These are phyloP conservation scores for Eriosoma lanigerum DNA, from an alignment of 1,140 invertebrate genomes.

Conservation along the genomic window DNA sequence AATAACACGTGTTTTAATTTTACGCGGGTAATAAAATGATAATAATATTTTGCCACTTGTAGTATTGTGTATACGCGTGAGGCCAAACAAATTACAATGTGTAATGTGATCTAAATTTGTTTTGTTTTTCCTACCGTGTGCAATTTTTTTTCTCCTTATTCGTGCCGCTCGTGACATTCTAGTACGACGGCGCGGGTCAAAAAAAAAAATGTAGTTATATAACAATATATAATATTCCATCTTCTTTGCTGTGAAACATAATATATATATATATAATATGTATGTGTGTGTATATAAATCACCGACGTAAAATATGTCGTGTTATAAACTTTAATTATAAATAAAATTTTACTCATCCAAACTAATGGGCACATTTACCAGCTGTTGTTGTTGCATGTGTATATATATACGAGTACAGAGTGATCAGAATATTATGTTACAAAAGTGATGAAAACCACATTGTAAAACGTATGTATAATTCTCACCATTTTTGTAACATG, in stretches of 20 bases:
- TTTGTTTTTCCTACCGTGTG: not conserved
- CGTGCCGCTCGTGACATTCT: not conserved
- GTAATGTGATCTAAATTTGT: not conserved
- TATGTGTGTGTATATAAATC: not conserved
- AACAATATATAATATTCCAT: not conserved
- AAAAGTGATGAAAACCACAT: too few relatives aligned
- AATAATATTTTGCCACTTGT: not conserved
- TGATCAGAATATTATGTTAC: too few relatives aligned
- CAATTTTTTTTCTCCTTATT: not conserved
- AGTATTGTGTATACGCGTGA: not conserved
- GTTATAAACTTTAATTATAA: conserved; percentile 32
- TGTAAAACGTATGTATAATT: too few relatives aligned
- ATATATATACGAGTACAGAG: not conserved
- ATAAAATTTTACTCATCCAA: conserved; percentile 2
- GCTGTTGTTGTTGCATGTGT: not conserved
- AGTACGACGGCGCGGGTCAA: not conserved
- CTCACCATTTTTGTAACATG: too few relatives aligned
- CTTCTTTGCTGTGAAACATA: not conserved
- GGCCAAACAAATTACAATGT: too few relatives aligned
- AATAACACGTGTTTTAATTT: too few relatives aligned
- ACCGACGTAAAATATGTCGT: conserved; percentile 24
- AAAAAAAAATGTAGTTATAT: not conserved
- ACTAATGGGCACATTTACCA: conserved; percentile 23
- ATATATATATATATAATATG: not conserved
- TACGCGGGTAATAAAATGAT: not conserved